Evolutionary conservation across 2,888 invertebrate genomes (phyloP).

Genomic region (Phytoseiulus persimilis): DNA sequence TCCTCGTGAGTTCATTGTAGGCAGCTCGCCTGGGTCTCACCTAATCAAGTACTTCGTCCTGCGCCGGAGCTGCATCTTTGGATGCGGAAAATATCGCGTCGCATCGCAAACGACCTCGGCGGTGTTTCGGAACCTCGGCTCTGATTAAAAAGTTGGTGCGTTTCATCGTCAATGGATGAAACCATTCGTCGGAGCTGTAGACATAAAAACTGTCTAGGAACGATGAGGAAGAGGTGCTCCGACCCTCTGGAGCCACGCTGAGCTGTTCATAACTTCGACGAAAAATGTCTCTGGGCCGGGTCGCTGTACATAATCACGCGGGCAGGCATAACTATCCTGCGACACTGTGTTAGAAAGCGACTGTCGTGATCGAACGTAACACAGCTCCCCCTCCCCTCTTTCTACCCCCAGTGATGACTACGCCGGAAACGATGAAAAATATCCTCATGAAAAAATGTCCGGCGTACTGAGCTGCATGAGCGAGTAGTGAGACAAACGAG

Average conservation of each 20-base stretch:
- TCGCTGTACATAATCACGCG: background rate
- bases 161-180: too few relatives aligned
- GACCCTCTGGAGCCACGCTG: background rate
- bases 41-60: too few relatives aligned
- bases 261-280: background rate
- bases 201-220: background rate
- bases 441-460: background rate
- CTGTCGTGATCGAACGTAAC: too few relatives aligned
- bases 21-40: too few relatives aligned
- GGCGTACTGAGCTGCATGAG: background rate
- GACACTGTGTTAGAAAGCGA: too few relatives aligned
- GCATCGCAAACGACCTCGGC: too few relatives aligned
- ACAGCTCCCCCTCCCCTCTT: too few relatives aligned
- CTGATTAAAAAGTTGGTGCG: too few relatives aligned
- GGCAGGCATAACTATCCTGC: background rate
- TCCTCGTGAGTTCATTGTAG: too few relatives aligned
- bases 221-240: background rate
- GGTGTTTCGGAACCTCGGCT: too few relatives aligned
- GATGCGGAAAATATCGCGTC: too few relatives aligned
- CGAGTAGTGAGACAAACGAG: background rate
- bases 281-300: background rate
- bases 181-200: background rate
- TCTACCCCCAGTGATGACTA: background rate
- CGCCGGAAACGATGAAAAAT: background rate
- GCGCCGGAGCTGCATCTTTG: too few relatives aligned